These are phyloP conservation scores for Solenodon paradoxus DNA, from an alignment of 2,113 vertebrate genomes.

Conservation along the genomic window DNA sequence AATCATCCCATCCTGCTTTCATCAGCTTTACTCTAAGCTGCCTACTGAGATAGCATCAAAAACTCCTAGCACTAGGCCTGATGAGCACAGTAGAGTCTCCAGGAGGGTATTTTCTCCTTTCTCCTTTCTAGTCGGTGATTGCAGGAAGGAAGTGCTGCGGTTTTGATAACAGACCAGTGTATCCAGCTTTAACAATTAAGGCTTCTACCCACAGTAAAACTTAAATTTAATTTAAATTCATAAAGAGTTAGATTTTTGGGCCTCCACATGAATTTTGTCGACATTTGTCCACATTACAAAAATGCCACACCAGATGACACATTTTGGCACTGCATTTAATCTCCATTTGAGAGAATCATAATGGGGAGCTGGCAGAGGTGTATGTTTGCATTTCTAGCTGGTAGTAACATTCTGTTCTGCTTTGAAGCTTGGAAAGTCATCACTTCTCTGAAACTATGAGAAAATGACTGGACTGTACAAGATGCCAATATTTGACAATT, in stretches of 20 bases:
- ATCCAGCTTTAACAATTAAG: slow-evolving; percentile 29
- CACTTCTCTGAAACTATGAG: not conserved
- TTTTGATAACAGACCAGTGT: not conserved
- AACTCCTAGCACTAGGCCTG: not conserved
- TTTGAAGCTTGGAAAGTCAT: slow-evolving; percentile 44
- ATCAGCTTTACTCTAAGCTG: not conserved
- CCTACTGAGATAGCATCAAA: not conserved
- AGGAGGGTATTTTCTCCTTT: not conserved
- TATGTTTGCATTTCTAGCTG: slow-evolving; percentile 41
- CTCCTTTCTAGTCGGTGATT: not conserved
- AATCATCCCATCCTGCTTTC: not conserved
- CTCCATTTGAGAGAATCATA: slow-evolving; percentile 59
- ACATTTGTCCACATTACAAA: slow-evolving; percentile 70
- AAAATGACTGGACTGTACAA: not conserved
- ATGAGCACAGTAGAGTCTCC: not conserved
- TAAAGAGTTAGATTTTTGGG: slow-evolving; percentile 54
- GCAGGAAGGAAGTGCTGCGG: not conserved
- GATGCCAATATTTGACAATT: slow-evolving; percentile 18
- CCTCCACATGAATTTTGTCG: slow-evolving; percentile 36
- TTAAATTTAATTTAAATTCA: slow-evolving; percentile 59
- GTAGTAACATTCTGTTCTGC: slow-evolving; percentile 22
- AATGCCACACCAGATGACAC: slow-evolving; percentile 59
- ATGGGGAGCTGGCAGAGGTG: slow-evolving; percentile 50
- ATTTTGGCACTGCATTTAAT: slow-evolving; percentile 58
- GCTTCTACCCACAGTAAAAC: not conserved